phyloP scores from a whole-genome alignment of 2,797 vertebrate species.

The Argya squamiceps region DNA sequence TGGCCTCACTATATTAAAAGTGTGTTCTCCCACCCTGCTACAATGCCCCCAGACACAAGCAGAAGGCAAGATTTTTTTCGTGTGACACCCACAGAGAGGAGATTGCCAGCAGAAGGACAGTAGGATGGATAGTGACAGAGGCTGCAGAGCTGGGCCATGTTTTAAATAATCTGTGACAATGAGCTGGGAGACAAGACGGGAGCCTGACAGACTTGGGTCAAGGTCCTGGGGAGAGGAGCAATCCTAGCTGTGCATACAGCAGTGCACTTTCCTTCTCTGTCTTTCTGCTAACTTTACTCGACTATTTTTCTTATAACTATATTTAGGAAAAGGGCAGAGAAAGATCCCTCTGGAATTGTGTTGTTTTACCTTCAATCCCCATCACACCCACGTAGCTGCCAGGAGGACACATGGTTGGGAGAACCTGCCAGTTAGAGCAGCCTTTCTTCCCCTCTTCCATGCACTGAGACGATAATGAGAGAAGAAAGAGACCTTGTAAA shows the following conservation, averaged over 20 bases:
- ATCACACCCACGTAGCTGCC: not conserved
- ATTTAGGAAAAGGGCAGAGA: not conserved
- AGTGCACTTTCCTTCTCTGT: accelerated
- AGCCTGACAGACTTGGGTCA: not conserved
- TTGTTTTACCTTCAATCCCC: not conserved
- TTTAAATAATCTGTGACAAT: not conserved
- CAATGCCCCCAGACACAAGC: not conserved
- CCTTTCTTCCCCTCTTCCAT: not conserved
- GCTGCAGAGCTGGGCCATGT: not conserved
- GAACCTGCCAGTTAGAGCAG: not conserved
- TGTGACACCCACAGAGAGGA: not conserved
- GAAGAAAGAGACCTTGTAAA: not conserved
- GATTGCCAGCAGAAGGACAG: not conserved
- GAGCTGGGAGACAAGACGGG: not conserved
- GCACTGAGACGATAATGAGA: not conserved
- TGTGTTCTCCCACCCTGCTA: not conserved
- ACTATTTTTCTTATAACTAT: not conserved
- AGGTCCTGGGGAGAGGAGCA: accelerated
- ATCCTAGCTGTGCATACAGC: not conserved
- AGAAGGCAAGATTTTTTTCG: not conserved
- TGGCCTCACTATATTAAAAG: not conserved
- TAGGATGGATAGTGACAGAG: not conserved
- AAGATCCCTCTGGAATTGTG: not conserved
- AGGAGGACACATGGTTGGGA: accelerated
- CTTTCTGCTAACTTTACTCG: not conserved